Percentiles rank a stretch among this genome's conserved stretches.
phyloP scores from a whole-genome alignment of 1,140 invertebrate species.

The Hirudo medicinalis region DNA sequence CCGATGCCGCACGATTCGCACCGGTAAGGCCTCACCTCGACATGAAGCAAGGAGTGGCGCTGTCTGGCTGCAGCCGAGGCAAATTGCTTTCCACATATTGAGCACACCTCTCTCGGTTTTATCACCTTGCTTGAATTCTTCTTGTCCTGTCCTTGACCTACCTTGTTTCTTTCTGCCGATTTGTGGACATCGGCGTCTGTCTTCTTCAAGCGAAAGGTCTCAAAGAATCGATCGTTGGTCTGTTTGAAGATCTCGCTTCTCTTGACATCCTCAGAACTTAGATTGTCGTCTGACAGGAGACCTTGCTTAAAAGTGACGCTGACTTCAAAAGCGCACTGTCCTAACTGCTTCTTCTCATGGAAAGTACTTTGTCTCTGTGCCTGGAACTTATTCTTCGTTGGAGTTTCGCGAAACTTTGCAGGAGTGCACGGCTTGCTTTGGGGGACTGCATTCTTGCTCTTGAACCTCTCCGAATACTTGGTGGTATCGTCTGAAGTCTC shows the following conservation, averaged over 20 bases:
- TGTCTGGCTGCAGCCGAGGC: slow-evolving; percentile 17
- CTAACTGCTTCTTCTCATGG: too few relatives aligned
- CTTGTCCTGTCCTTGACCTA: not conserved
- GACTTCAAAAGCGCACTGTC: too few relatives aligned
- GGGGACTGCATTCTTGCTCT: too few relatives aligned
- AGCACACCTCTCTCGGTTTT: slow-evolving; percentile 9
- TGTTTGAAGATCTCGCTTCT: not conserved
- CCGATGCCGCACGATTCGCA: slow-evolving; percentile 21
- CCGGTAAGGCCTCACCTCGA: slow-evolving; percentile 13
- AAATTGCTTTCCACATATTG: slow-evolving; percentile 20
- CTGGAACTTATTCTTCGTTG: too few relatives aligned
- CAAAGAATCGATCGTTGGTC: not conserved
- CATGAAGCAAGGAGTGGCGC: slow-evolving; percentile 16
- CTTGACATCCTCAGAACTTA: not conserved
- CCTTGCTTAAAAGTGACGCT: too few relatives aligned
- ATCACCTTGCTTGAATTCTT: not conserved
- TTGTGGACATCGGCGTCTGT: not conserved
- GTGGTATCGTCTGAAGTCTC: too few relatives aligned
- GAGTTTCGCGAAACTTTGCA: too few relatives aligned
- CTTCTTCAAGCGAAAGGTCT: not conserved
- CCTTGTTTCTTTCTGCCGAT: too few relatives aligned
- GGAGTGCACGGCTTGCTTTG: too few relatives aligned
- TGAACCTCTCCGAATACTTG: too few relatives aligned
- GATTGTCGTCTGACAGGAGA: too few relatives aligned
- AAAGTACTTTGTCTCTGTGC: too few relatives aligned